Evolutionary conservation across 2,113 vertebrate genomes (phyloP).

Genomic region (Murina feae): DNA sequence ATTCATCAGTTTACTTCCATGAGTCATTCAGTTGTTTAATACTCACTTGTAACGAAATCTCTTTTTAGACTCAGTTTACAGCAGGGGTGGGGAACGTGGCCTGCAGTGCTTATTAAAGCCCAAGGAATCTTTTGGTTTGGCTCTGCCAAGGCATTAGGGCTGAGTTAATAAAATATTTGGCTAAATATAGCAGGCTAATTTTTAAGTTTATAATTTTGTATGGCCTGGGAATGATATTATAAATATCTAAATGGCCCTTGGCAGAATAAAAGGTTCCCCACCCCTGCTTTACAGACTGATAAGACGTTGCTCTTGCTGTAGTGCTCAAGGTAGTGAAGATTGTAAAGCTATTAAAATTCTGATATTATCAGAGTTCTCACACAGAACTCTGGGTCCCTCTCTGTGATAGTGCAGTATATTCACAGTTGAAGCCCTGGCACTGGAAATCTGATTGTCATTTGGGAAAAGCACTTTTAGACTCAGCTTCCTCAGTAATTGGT

Average conservation of each 20-base stretch:
- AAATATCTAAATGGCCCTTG: too few species aligned
- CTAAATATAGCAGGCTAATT: too few species aligned
- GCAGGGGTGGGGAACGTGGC: too few species aligned
- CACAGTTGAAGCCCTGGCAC: slow-evolving; percentile 38
- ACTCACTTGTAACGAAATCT: not conserved
- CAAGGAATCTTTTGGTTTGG: too few species aligned
- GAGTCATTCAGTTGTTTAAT: slow-evolving; percentile 27
- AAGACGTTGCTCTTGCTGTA: not conserved
- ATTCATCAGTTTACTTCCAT: not conserved
- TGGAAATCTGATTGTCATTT: slow-evolving; percentile 66
- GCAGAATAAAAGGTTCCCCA: too few species aligned
- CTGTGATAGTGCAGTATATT: slow-evolving; percentile 42
- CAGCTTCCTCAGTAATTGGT: slow-evolving; percentile 62
- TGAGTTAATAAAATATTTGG: too few species aligned
- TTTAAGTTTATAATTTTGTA: too few species aligned
- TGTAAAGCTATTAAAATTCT: slow-evolving; percentile 46
- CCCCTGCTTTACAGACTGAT: slow-evolving; percentile 18
- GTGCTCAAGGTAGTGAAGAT: not conserved
- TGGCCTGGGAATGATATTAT: too few species aligned
- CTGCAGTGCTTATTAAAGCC: too few species aligned
- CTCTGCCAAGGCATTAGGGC: too few species aligned
- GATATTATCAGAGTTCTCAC: slow-evolving; percentile 5
- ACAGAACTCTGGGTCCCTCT: slow-evolving; percentile 27
- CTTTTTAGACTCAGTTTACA: not conserved
- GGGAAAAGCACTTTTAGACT: slow-evolving; percentile 61